phyloP scores from a whole-genome alignment of 1,140 invertebrate genomes.

The Melitaea cinxia region DNA sequence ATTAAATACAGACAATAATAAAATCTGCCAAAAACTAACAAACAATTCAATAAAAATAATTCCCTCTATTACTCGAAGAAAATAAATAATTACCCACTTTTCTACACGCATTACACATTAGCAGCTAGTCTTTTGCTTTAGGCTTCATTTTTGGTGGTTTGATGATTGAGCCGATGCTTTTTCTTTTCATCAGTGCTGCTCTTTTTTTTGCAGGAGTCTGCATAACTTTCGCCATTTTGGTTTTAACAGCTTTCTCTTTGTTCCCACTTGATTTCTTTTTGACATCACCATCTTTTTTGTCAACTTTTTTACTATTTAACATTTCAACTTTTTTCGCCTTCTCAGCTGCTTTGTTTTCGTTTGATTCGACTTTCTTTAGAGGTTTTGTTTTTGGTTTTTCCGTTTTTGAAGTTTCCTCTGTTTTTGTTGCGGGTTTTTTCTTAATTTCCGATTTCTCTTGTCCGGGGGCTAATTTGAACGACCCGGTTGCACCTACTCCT shows the following conservation, averaged over 20 bases:
- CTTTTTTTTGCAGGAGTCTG: constrained; percentile 58
- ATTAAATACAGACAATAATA: no score
- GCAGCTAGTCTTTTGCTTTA: constrained; percentile 24
- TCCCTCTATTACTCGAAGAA: no score
- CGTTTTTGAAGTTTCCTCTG: constrained; percentile 34
- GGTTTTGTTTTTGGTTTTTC: constrained; percentile 30
- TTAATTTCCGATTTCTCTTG: constrained; percentile 42
- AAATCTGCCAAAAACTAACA: no score
- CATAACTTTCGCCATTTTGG: constrained; percentile 28
- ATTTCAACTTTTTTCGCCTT: constrained; percentile 26
- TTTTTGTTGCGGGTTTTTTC: constrained; percentile 34
- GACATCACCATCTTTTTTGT: constrained; percentile 30
- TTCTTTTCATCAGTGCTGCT: constrained; percentile 58
- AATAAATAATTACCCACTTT: no score
- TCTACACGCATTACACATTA: no score
- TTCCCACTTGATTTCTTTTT: constrained; percentile 27
- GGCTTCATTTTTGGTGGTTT: constrained; percentile 73
- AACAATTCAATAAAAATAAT: background rate
- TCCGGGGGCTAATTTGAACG: constrained; percentile 55
- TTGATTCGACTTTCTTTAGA: constrained; percentile 19
- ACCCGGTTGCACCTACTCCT: constrained; percentile 62
- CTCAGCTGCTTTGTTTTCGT: constrained; percentile 28
- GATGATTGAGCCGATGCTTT: constrained; percentile 71
- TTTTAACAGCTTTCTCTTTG: constrained; percentile 27
- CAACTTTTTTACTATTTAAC: constrained; percentile 23